phyloP scores from a whole-genome alignment of 2,797 vertebrate species.

The Chaetophractus vellerosus region DNA sequence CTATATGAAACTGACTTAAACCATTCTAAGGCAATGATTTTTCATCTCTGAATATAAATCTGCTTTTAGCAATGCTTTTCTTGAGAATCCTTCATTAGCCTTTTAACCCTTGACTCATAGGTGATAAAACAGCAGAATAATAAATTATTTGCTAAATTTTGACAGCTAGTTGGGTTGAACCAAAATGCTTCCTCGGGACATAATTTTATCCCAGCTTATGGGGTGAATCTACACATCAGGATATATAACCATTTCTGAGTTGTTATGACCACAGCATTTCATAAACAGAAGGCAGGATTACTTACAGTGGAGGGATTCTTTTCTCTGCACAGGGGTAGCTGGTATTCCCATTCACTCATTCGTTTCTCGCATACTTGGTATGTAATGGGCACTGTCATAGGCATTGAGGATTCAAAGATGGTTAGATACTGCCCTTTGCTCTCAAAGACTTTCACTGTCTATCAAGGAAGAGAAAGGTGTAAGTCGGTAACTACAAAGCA shows the following conservation, averaged over 20 bases:
- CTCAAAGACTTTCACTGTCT: constrained; percentile 51
- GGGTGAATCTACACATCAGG: background rate
- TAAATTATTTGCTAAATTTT: constrained; percentile 44
- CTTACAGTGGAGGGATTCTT: constrained; percentile 47
- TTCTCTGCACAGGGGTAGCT: constrained; percentile 24
- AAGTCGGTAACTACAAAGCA: constrained; percentile 48
- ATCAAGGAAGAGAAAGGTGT: constrained; percentile 52
- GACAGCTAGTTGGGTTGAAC: background rate
- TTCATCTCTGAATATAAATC: constrained; percentile 61
- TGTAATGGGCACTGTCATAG: background rate
- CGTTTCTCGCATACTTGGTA: constrained; percentile 12
- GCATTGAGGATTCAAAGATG: constrained; percentile 24
- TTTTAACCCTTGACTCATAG: constrained; percentile 35
- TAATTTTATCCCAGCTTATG: constrained; percentile 61
- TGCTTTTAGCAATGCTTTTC: constrained; percentile 30
- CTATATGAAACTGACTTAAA: constrained; percentile 58
- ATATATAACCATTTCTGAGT: background rate
- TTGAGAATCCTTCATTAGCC: constrained; percentile 34
- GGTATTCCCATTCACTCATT: background rate
- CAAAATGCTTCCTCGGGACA: background rate
- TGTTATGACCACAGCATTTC: constrained; percentile 20
- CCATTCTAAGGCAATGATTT: background rate
- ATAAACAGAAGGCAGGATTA: constrained; percentile 48
- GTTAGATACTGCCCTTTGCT: constrained; percentile 50
- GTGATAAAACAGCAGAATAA: constrained; percentile 43